These are phyloP conservation scores for Plutella xylostella DNA, from an alignment of 2,888 invertebrate genomes.

Conservation along the genomic window DNA sequence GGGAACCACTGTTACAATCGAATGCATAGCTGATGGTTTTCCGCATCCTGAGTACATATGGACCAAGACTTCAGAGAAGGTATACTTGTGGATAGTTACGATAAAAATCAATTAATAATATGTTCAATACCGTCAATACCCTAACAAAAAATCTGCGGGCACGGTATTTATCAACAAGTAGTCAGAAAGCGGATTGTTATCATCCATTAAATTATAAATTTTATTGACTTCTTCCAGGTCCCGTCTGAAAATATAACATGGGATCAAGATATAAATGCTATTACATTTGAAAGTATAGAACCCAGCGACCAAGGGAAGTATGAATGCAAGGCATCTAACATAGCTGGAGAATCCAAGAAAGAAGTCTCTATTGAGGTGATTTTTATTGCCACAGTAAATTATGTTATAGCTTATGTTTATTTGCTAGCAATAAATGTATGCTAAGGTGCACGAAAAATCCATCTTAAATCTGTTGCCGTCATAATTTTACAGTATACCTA, in stretches of 20 bases:
- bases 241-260: conserved; percentile 23
- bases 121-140: no score
- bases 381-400: no score
- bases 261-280: conserved; percentile 29
- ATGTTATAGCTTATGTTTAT: no score
- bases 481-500: no score
- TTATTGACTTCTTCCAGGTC: no score
- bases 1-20: conserved; percentile 31
- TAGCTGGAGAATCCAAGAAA: conserved; percentile 29
- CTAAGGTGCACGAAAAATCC: no score
- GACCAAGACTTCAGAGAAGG: conserved; percentile 31
- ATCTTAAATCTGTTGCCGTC: no score
- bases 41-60: conserved; percentile 41
- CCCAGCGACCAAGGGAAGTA: conserved; percentile 41
- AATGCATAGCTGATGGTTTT: conserved; percentile 39
- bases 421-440: no score
- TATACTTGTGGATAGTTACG: conserved; percentile 15
- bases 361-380: conserved; percentile 37
- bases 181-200: no score
- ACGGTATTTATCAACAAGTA: no score
- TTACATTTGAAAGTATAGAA: conserved; percentile 31
- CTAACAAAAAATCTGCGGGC: no score
- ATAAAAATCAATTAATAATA: neutral
- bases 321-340: conserved; percentile 39
- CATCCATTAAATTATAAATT: no score